These are phyloP conservation scores for Pseudomyrmex flavicornis DNA, from an alignment of 1,140 invertebrate genomes.

Conservation along the genomic window DNA sequence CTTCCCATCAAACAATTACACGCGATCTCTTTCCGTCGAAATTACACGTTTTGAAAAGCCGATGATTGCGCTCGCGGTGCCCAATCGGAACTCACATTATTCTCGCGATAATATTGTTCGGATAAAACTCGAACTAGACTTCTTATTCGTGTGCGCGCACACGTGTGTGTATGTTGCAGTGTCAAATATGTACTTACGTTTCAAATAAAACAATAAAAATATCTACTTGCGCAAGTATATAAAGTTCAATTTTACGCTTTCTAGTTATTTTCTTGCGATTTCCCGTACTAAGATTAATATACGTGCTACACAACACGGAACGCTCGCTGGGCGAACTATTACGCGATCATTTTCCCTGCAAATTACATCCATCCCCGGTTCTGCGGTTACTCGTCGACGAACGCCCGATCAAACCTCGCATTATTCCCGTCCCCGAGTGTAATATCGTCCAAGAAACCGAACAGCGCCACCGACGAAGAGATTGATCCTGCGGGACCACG, in stretches of 20 bases:
- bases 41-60: conserved; percentile 37
- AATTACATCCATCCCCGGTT: conserved; percentile 64
- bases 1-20: conserved; percentile 34
- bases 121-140: not conserved
- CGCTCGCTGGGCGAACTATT: conserved; percentile 63
- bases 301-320: conserved; percentile 48
- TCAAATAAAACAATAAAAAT: not conserved
- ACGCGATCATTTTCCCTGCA: conserved; percentile 68
- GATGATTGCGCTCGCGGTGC: conserved; percentile 38
- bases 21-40: conserved; percentile 39
- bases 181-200: not conserved
- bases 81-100: conserved; percentile 39
- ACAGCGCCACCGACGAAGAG: conserved; percentile 65
- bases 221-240: not conserved
- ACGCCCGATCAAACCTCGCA: conserved; percentile 60
- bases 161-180: too few species aligned
- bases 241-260: conserved; percentile 1
- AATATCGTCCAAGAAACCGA: conserved; percentile 57
- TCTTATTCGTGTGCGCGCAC: not conserved
- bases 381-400: conserved; percentile 60
- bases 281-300: conserved; percentile 25
- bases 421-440: conserved; percentile 61
- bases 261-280: not conserved
- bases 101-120: conserved; percentile 26
- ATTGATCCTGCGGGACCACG: conserved; percentile 63